Conservation (phyloP, 1,140 invertebrate genomes). For the Drosophila grimshawi region DNA sequence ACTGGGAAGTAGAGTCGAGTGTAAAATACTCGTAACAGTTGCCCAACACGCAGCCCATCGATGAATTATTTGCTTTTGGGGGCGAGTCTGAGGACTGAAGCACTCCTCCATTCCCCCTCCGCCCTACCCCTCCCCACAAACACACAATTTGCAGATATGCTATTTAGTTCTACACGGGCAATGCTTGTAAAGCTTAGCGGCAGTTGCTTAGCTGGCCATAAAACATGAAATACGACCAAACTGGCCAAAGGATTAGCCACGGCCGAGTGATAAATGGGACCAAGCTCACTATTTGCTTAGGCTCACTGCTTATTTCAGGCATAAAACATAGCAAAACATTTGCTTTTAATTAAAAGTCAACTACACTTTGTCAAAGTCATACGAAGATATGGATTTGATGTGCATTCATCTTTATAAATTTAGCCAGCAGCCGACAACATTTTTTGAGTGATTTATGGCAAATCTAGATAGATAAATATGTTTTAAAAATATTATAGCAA, state of each 20-base stretch:
- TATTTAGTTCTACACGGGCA: conserved; percentile 15
- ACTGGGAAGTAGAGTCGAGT: conserved; percentile 25
- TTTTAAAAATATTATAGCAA: too few species aligned
- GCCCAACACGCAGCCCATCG: conserved; percentile 73
- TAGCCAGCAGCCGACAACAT: too few species aligned
- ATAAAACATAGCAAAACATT: conserved; percentile 80
- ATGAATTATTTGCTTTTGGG: conserved; percentile 70
- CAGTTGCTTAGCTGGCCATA: conserved; percentile 80
- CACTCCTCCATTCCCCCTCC: neutral
- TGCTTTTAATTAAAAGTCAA: conserved; percentile 77
- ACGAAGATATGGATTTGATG: conserved; percentile 3
- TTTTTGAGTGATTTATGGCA: too few species aligned
- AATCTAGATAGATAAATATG: too few species aligned
- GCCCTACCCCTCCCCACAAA: neutral
- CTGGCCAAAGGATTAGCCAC: conserved; percentile 76
- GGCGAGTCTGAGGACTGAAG: neutral
- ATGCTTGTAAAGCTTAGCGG: conserved; percentile 73
- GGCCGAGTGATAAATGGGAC: conserved; percentile 65
- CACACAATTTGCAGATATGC: conserved; percentile 15
- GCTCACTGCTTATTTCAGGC: conserved; percentile 61
- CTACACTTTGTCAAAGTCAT: conserved; percentile 30
- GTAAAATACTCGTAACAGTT: conserved; percentile 77
- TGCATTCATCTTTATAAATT: neutral
- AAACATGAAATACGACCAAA: conserved; percentile 77
- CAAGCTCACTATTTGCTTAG: conserved; percentile 67